phyloP scores from a whole-genome alignment of 1,140 invertebrate genomes.

The Aphaenogaster rudis region DNA sequence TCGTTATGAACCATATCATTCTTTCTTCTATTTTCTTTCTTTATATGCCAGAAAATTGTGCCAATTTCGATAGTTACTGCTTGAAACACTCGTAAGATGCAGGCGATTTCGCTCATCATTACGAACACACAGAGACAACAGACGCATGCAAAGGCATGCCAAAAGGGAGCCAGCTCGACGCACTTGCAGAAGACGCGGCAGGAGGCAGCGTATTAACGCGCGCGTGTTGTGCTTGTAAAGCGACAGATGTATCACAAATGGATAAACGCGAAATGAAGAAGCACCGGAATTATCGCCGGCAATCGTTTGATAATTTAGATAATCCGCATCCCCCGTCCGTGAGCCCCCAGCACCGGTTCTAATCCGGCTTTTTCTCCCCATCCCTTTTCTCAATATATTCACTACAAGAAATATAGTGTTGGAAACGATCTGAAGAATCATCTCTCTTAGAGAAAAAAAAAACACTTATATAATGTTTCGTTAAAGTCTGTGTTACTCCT shows the following conservation, averaged over 20 bases:
- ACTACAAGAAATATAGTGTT: neutral
- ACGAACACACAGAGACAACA: slow-evolving; percentile 26
- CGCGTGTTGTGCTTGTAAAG: slow-evolving; percentile 47
- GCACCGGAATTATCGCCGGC: slow-evolving; percentile 45
- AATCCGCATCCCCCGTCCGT: slow-evolving; percentile 1
- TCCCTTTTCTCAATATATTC: neutral
- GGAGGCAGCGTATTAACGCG: slow-evolving; percentile 36
- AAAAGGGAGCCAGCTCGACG: slow-evolving; percentile 62
- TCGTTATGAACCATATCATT: neutral
- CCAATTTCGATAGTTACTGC: slow-evolving; percentile 4
- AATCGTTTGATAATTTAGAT: slow-evolving; percentile 28
- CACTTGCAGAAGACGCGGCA: slow-evolving; percentile 25
- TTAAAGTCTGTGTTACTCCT: neutral
- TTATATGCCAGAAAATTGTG: neutral
- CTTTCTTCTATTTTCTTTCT: neutral
- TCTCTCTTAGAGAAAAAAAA: neutral
- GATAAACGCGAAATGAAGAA: slow-evolving; percentile 55
- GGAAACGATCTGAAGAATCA: neutral
- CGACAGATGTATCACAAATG: neutral
- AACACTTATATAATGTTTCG: neutral
- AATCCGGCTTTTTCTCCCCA: neutral
- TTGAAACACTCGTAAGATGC: neutral
- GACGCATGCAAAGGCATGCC: slow-evolving; percentile 45
- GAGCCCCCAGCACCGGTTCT: slow-evolving; percentile 5
- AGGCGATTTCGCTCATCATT: neutral